Evolutionary conservation across 2,888 invertebrate genomes (phyloP), one percentile per base, ranked within the genome.

Genomic region (Gymnocheta viridis): DNA sequence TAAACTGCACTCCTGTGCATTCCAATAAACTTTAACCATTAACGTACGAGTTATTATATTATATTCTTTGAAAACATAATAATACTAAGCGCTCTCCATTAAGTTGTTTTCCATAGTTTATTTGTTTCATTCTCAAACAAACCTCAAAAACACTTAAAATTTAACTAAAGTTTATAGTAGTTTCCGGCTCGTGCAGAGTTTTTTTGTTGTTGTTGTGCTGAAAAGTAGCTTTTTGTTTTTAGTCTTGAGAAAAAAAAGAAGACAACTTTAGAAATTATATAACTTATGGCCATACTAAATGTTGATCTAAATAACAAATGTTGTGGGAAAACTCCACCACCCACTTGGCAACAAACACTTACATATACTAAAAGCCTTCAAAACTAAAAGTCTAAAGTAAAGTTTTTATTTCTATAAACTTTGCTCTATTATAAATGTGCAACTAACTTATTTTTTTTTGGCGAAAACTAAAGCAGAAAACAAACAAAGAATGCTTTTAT

Each of bases 211-310:
- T 47, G n/a, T n/a, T n/a, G n/a, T n/a, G n/a, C n/a, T n/a, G 4
- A 24, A 38, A 22, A 64, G 41, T 47, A 24, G 22, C 27, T 64
- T 47, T 35, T 47, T 35, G 5, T 35, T 49, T 49, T 38, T n/a
- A 22, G n/a, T 12, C 17, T 54, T 9, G 0, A 27, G 14, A n/a
- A 10, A 10, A 49, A 72, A 2, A 35, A 17, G n/a, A 10, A 70
- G 44, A 29, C 2, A 70, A 72, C 24, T 49, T 38, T 12, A 27
- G 19, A 58, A 58, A 32, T 38, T 73, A 41, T 62, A 41, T 29
- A 64, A 74, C 51, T 29, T 74, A 41, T 74, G 74, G 74, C 29
- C 74, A 64, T 29, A 22, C 7, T 9, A 51, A 29, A 62, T 51
- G 51, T 64, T 54, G 22, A n/a, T 51, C 19, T 38, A 49, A 73